These are phyloP conservation scores for Malacoraja senta DNA, from an alignment of 2,797 vertebrate species.

Conservation along the genomic window DNA sequence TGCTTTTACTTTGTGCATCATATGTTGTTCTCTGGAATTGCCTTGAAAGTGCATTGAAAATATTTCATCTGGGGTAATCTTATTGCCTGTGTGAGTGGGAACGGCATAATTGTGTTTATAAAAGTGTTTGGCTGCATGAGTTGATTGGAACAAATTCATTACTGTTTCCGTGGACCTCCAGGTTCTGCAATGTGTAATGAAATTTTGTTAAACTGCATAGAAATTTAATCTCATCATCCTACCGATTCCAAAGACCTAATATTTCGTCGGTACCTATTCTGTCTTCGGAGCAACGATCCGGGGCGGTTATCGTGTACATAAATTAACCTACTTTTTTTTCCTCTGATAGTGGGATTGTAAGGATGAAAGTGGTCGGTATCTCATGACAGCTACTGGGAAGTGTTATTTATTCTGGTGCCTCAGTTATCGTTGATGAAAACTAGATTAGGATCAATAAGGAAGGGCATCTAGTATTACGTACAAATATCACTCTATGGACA, in stretches of 20 bases:
- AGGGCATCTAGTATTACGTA: not conserved
- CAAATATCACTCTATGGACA: not conserved
- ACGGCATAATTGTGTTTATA: not conserved
- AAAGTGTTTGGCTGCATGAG: not conserved
- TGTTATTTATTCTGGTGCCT: not conserved
- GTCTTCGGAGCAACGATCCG: not conserved
- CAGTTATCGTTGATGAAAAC: not conserved
- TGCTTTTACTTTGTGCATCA: too few species aligned
- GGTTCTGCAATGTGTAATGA: not conserved
- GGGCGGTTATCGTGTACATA: not conserved
- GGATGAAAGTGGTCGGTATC: not conserved
- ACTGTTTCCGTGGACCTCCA: not conserved
- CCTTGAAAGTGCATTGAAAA: not conserved
- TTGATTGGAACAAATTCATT: not conserved
- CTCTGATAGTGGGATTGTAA: not conserved
- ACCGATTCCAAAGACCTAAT: not conserved
- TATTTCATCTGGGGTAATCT: not conserved
- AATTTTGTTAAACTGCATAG: not conserved
- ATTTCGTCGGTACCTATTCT: not conserved
- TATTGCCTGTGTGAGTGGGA: not conserved
- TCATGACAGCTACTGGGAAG: not conserved
- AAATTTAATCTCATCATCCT: not conserved
- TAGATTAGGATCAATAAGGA: not conserved
- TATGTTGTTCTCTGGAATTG: not conserved
- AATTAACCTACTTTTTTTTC: not conserved